Evolutionary conservation across 2,888 invertebrate genomes (phyloP), one percentile per base, ranked within the genome.

Genomic region (Pammene fasciana): DNA sequence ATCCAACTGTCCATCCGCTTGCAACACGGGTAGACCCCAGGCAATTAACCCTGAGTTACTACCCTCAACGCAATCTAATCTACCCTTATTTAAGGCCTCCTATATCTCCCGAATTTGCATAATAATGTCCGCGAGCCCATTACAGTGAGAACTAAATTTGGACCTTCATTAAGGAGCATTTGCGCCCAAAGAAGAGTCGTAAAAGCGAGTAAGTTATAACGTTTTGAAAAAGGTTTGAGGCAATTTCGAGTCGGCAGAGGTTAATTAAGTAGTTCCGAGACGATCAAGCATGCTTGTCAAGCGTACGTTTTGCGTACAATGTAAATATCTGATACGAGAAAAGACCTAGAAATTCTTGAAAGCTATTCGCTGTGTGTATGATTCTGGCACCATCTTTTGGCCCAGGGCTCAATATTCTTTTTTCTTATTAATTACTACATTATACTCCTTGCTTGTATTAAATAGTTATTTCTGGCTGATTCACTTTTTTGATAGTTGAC

Each of bases 81-180:
- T 75, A 78, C 80, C 78, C 80, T 82, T 80, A 82, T 81, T 82
- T 78, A 79, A 75, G 75, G 76, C 72, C 72, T 72, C 75, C 79
- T 79, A 73, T 76, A 79, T 78, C 72, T 76, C 73, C 76, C 72
- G 74, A 75, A 82, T 83, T 82, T 82, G 79, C 83, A 83, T 83
- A 82, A 81, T 79, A 76, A 75, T 72, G 72, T 65, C 57, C 62
- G 57, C 61, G 68, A 59, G 72, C 72, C 73, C 73, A 75, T 75
- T 77, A 77, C 72, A 73, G 72, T 76, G 74, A 71, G 71, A 75
- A 80, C 77, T 78, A 77, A 76, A 80, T 79, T 78, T 77, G 70
- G 73, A 71, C 76, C 73, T 76, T 78, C 78, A 78, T 79, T 79
- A 81, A 75, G 74, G 70, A 73, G 72, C 75, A 52, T 62, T 36